Conservation (phyloP, 1,140 invertebrate genomes). For the Sycobia sp. region DNA sequence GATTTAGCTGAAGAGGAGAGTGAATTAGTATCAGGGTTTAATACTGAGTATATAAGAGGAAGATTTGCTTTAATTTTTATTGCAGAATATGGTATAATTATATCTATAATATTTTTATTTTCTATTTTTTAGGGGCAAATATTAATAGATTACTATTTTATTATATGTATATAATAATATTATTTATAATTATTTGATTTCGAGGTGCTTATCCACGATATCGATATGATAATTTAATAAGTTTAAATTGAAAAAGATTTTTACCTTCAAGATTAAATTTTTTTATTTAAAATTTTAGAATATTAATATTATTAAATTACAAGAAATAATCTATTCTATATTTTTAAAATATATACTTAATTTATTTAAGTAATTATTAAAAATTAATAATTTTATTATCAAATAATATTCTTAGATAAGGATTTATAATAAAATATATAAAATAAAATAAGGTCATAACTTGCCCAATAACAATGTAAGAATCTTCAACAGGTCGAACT, state of each 20-base stretch:
- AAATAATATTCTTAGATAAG: conserved; percentile 48
- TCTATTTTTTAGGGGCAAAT: conserved; percentile 60
- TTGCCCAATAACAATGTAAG: conserved; percentile 67
- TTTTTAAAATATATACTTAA: conserved; percentile 72
- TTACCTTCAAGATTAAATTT: conserved; percentile 63
- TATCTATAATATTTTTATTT: conserved; percentile 69
- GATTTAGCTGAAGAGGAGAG: not conserved
- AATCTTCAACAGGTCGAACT: conserved; percentile 66
- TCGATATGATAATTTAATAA: conserved; percentile 69
- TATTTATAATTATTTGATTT: conserved; percentile 66
- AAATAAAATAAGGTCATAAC: conserved; percentile 66
- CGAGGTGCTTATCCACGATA: conserved; percentile 64
- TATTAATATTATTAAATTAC: not conserved
- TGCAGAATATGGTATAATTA: conserved; percentile 71
- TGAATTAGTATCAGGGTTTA: not conserved
- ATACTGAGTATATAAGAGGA: not conserved
- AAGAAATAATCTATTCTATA: conserved; percentile 57
- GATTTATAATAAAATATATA: conserved; percentile 61
- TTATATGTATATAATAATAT: conserved; percentile 60
- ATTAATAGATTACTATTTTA: conserved; percentile 61
- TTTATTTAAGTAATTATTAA: conserved; percentile 62
- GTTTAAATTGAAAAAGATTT: conserved; percentile 64
- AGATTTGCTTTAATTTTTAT: conserved; percentile 72
- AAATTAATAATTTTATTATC: conserved; percentile 41
- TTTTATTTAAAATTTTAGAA: conserved; percentile 45